Percentiles rank a stretch among this genome's conserved stretches.
Conservation (phyloP, 1,140 invertebrate species). For the Liolophura sinensis region DNA sequence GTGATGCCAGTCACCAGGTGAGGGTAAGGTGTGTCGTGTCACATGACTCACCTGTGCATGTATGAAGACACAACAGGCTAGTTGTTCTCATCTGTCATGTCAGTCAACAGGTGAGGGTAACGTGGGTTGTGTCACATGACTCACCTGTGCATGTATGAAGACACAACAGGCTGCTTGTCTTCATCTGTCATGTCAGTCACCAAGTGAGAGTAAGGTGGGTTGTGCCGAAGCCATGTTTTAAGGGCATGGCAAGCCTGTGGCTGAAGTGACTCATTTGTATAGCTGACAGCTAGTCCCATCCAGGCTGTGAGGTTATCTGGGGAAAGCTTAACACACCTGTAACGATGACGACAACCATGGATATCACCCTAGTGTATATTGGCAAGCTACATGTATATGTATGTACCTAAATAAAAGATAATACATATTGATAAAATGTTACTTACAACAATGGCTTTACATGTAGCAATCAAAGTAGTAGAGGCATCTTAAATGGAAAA, state of each 20-base stretch:
- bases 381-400: no score
- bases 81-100: no score
- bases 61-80: no score
- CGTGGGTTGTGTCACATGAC: slow-evolving; percentile 2
- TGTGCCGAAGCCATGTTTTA: slow-evolving; percentile 79
- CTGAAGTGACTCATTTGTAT: slow-evolving; percentile 85
- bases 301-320: slow-evolving; percentile 81
- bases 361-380: no score
- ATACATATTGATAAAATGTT: no score
- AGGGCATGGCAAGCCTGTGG: slow-evolving; percentile 64
- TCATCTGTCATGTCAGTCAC: slow-evolving; percentile 47
- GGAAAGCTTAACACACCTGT: slow-evolving; percentile 73
- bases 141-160: slow-evolving; percentile 47
- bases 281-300: slow-evolving; percentile 89
- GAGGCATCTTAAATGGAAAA: no score
- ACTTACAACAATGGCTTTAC: no score
- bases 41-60: no score
- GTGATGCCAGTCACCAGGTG: no score
- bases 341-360: slow-evolving; percentile 53
- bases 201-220: slow-evolving; percentile 82
- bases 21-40: no score
- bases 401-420: no score
- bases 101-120: background rate
- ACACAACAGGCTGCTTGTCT: slow-evolving; percentile 28
- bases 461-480: no score